phyloP scores from a whole-genome alignment of 2,113 vertebrate species.

The Antechinus stuartii region DNA sequence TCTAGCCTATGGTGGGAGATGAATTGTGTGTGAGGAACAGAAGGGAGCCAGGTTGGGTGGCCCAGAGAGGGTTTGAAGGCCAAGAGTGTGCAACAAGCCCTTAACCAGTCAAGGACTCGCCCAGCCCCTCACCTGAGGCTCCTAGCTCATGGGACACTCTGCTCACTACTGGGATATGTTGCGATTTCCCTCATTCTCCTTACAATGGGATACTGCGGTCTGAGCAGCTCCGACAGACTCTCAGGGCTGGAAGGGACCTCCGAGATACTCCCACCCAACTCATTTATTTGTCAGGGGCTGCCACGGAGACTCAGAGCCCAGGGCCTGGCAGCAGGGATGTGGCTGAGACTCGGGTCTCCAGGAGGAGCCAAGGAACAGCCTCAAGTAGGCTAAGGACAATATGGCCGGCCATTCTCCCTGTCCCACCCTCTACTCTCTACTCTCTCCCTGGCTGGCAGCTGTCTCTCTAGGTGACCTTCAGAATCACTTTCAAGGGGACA shows the following conservation, averaged over 20 bases:
- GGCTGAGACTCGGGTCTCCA: background rate
- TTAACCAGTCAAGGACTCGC: background rate
- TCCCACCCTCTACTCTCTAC: background rate
- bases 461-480: slow-evolving; percentile 42
- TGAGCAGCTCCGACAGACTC: background rate
- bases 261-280: background rate
- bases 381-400: background rate
- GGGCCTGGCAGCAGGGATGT: background rate
- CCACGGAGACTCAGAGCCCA: background rate
- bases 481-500: background rate
- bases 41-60: background rate
- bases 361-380: background rate
- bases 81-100: background rate
- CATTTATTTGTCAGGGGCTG: background rate
- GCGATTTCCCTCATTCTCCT: background rate
- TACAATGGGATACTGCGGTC: background rate
- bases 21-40: background rate
- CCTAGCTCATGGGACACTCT: background rate
- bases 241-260: background rate
- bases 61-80: background rate
- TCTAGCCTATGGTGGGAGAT: background rate
- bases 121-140: background rate
- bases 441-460: background rate
- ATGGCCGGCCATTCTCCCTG: background rate
- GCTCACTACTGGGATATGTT: background rate